Evolutionary conservation across 2,888 invertebrate genomes (phyloP), one percentile per base, ranked within the genome.

Genomic region (Aquatica leii): DNA sequence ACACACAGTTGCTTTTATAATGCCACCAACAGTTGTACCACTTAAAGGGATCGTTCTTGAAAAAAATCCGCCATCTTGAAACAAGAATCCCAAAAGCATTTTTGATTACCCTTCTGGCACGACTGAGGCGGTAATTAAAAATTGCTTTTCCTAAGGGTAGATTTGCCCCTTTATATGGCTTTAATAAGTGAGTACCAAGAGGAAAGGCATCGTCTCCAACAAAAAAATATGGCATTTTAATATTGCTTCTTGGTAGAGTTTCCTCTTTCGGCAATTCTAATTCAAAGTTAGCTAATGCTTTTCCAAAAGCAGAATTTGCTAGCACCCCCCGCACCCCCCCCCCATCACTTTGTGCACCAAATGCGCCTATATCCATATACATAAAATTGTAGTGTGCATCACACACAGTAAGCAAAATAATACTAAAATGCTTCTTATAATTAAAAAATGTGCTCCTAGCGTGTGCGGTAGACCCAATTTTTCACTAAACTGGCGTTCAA

Each of bases 381-480:
- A 71, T 66, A 72, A 79, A 79, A 46, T 62, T 66, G 62, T 77
- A 77, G 5, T 74, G 65, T 2, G 70, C 71, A 62, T 76, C 74
- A 56, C 75, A 73, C 41, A 72, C 50, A 21, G 72, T 76, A 51
- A 77, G 60, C 34, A 76, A 59, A 14, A 76, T 75, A 34, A 79
- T 70, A 66, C 76, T 77, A 54, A 63, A 71, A 46, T 53, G 68
- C 40, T 70, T 66, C 71, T 79, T 76, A 65, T 77, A 77, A 67
- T 78, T 78, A 59, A 62, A 74, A 62, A 60, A 77, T 48, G 76
- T 66, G 35, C 70, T 69, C 20, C 77, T 75, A n/a, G 72, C 50
- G 62, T 72, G 37, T 72, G 50, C 14, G 71, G 69, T 2, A 43
- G 8, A 17, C 14, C 17, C 43, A 24, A 24, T 24, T 4, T 2